Evolutionary conservation across 2,797 vertebrate species (phyloP), one percentile per base, ranked within the genome.

Genomic region (Knipowitschia caucasica): DNA sequence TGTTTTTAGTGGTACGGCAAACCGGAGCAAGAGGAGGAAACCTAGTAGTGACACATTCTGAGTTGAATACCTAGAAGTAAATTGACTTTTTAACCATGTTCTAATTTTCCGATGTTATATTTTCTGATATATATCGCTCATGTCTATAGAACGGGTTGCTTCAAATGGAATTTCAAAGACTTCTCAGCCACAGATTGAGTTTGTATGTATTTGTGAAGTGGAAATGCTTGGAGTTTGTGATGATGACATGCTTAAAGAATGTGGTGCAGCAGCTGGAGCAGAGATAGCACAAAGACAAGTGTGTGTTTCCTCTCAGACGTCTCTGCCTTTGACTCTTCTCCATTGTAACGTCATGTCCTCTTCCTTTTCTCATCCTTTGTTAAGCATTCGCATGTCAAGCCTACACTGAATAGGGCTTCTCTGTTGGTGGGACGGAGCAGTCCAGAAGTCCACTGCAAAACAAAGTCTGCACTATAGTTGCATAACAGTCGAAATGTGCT

Each of bases 361-460:
- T 51, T 53, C 59, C 43, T 60, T 51, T 46, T 49, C 54, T 65
- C 54, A 57, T 8, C 51, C 73, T 75, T 64, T 77, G 60, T 80
- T 38, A 8, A 14, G 2, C 29, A 47, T 14, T 39, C 15, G 25
- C 64, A 62, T 66, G 78, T 73, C 67, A 52, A 30, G 59, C 25
- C 12, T 62, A 58, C 53, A 2, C 49, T 73, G 71, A 82, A 84
- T 67, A 59, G 70, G 21, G 18, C 46, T 53, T 50, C 67, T 83
- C 69, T 80, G 42, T 74, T 45, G 58, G 62, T 50, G 50, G 70
- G 81, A 86, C 82, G 83, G 78, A 74, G 75, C 59, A 2, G 58
- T 74, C 36, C 78, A 83, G 62, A 81, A 50, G 64, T 81, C 71
- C 77, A 66, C 62, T 71, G 75, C 69, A 64, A 62, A 80, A 58